Evolutionary conservation across 2,113 vertebrate species (phyloP).

Genomic region (Stegastes partitus): DNA sequence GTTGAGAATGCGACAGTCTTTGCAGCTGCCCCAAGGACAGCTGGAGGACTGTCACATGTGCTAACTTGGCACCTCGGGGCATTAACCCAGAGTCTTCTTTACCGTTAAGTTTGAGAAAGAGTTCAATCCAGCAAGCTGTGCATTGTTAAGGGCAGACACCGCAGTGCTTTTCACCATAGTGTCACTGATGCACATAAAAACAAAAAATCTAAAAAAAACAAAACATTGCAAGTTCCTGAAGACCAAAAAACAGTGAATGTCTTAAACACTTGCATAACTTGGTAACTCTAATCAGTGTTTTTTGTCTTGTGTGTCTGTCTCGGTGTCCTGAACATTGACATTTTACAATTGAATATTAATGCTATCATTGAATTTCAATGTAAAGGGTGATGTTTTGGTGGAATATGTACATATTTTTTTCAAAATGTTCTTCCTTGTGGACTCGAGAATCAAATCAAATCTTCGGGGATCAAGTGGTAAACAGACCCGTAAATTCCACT

Average conservation of each 20-base stretch:
- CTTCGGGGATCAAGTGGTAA: background rate
- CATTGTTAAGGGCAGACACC: conserved; percentile 78
- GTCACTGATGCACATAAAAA: conserved; percentile 57
- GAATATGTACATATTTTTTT: conserved; percentile 49
- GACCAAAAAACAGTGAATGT: conserved; percentile 69
- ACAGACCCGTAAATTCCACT: conserved; percentile 35
- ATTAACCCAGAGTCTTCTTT: conserved; percentile 39
- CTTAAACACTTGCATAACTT: conserved; percentile 56
- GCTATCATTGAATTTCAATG: conserved; percentile 57
- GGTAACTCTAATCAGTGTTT: conserved; percentile 62
- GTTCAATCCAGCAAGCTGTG: conserved; percentile 60
- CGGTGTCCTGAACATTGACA: conserved; percentile 54
- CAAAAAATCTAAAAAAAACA: conserved; percentile 26
- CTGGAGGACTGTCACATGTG: conserved; percentile 57
- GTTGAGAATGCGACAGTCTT: conserved; percentile 57
- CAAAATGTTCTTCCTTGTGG: background rate
- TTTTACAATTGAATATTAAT: conserved; percentile 68
- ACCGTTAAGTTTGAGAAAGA: conserved; percentile 23
- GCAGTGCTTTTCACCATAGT: conserved; percentile 79
- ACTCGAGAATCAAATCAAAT: conserved; percentile 24
- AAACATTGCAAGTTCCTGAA: conserved; percentile 58
- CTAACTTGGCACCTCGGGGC: conserved; percentile 30
- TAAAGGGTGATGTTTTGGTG: conserved; percentile 60
- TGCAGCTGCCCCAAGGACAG: conserved; percentile 75
- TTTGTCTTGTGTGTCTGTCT: conserved; percentile 65